phyloP scores from a whole-genome alignment of 2,888 invertebrate species.

The Orthosia cruda region DNA sequence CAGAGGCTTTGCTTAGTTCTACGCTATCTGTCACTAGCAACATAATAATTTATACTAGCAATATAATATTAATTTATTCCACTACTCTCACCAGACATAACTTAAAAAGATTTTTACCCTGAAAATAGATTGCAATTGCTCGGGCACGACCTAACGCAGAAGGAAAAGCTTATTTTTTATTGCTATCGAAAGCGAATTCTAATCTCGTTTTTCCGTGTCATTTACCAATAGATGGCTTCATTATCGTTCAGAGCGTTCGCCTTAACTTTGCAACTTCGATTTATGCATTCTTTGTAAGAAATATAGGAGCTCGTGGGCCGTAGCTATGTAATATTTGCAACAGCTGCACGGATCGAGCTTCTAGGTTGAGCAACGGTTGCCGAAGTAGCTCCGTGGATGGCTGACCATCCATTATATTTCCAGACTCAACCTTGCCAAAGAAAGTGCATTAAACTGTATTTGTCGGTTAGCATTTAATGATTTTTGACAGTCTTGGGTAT shows the following conservation, averaged over 20 bases:
- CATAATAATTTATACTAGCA: too few relatives aligned
- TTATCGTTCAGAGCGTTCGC: constrained; percentile 69
- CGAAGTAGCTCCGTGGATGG: not conserved
- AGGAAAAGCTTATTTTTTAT: constrained; percentile 69
- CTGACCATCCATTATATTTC: not conserved
- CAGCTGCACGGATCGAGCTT: not conserved
- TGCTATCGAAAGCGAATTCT: constrained; percentile 68
- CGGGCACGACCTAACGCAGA: constrained; percentile 47
- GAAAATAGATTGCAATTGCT: constrained; percentile 50
- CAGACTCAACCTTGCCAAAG: not conserved
- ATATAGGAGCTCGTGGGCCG: constrained; percentile 5
- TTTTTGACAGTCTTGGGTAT: not conserved
- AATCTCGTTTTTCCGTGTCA: constrained; percentile 74
- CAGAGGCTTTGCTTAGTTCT: not conserved
- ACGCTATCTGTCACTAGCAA: not conserved
- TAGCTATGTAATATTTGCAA: not conserved
- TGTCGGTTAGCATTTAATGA: not conserved
- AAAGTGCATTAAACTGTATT: not conserved
- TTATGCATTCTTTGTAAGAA: constrained; percentile 29
- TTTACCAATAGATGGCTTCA: constrained; percentile 72
- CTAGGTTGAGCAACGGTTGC: not conserved
- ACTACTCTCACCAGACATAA: constrained; percentile 21
- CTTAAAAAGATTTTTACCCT: constrained; percentile 40
- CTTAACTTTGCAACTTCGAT: constrained; percentile 64
- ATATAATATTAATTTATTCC: constrained; percentile 18